A percentile compares a stretch with the other conserved stretches of the same genome.
Evolutionary conservation across 2,113 vertebrate genomes (phyloP).

Genomic region (Scolopax mira): DNA sequence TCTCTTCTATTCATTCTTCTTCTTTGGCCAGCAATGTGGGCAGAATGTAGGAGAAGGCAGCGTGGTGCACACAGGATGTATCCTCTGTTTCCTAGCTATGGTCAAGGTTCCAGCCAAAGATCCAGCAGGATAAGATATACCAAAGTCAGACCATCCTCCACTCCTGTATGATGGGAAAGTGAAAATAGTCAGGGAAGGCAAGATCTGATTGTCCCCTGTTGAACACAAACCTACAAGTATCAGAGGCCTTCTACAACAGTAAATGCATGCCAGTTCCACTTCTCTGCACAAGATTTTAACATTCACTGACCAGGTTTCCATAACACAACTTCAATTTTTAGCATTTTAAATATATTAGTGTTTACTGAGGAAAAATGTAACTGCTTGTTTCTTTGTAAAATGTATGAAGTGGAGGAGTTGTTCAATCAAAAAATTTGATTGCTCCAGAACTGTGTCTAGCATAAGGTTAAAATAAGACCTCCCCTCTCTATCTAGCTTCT

Average conservation of each 20-base stretch:
- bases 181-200: not conserved
- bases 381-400: not conserved
- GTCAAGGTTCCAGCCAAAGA: not conserved
- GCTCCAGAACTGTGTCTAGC: not conserved
- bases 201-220: not conserved
- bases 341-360: not conserved
- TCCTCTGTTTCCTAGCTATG: not conserved
- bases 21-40: not conserved
- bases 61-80: not conserved
- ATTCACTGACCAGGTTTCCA: not conserved
- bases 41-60: not conserved
- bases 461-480: not conserved
- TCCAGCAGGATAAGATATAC: accelerated
- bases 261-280: not conserved
- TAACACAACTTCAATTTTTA: not conserved
- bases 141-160: not conserved
- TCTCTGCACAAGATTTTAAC: not conserved
- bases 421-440: not conserved
- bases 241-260: not conserved
- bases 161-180: accelerated
- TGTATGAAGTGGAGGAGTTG: not conserved
- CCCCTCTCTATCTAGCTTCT: not conserved
- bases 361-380: not conserved
- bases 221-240: not conserved
- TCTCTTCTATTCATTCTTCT: not conserved